A percentile compares a stretch with the other conserved stretches of the same genome.
Conservation (phyloP, 2,113 vertebrate species). For the Falco punctatus region DNA sequence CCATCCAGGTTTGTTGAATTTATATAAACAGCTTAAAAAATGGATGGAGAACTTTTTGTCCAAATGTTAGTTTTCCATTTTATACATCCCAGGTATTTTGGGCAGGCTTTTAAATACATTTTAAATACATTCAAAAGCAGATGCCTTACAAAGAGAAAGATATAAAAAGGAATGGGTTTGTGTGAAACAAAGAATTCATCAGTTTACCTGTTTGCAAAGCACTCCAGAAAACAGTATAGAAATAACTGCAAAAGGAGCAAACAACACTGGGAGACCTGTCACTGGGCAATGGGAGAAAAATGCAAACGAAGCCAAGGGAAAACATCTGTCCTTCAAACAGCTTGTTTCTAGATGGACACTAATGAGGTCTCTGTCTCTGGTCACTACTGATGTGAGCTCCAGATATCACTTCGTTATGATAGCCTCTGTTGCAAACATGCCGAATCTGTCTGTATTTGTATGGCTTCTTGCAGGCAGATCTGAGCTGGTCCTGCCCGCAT, state of each 20-base stretch:
- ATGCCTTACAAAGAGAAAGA: background rate
- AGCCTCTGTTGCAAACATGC: background rate
- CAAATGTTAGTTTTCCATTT: background rate
- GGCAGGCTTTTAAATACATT: background rate
- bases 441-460: background rate
- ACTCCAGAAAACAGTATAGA: background rate
- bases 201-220: background rate
- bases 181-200: background rate
- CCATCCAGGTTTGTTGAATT: background rate
- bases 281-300: background rate
- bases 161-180: background rate
- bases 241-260: background rate
- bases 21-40: background rate
- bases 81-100: background rate
- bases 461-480: background rate
- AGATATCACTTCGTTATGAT: background rate
- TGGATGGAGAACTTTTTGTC: background rate
- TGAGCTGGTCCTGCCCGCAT: background rate
- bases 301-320: background rate
- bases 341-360: background rate
- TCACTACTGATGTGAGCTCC: background rate
- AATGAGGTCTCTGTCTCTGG: background rate
- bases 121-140: background rate
- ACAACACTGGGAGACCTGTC: background rate
- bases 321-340: background rate